Base-by-base conservation (phyloP, 2,113 vertebrate genomes). In the Recurvirostra avosetta region DNA sequence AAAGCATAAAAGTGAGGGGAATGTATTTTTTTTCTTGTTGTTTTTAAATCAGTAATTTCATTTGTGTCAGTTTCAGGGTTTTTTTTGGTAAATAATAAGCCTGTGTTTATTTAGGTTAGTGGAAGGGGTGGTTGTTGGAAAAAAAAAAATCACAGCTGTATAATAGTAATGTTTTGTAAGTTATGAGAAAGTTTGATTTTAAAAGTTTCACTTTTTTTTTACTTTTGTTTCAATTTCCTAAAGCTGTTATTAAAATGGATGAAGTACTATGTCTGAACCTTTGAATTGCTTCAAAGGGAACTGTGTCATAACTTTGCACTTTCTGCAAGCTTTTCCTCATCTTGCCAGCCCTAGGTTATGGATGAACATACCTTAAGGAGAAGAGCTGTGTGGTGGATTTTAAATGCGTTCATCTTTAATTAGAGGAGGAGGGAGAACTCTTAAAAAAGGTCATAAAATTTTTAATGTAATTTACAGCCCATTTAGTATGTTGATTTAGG, bases 341-440 rank as follows among this genome's bases (percentile, higher is more conserved):
- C 21, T 81, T n/a, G 2, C 34, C 9, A 70, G 59, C 84, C 76
- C 26, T 66, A 50, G 73, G 58, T 94, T 95, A 82, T 56, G n/a
- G 66, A 79, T 67, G 52, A 85, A 73, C 10, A 13, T 45, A 55
- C 41, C 73, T 70, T 45, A 82, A 87, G 65, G 25, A 91, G 40
- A 85, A 87, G 59, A 91, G 29, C 49, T 62, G 30, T 74, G 43
- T 88, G 66, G 75, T 94, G 45, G 70, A 38, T 86, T 94, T 95
- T 53, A 92, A 92, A 72, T 90, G 53, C 40, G 86, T 96, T 90
- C 25, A 50, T 76, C 74, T 88, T 84, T 72, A 94, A 85, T 72
- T 52, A 45, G 61, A 85, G 62, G 49, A 78, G 56, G 62, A 89
- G 34, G 47, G 30, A 70, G 62, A 73, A 18, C 23, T 50, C 27